Evolutionary conservation across 2,113 vertebrate species (phyloP), one percentile per base, ranked within the genome.

Genomic region (Zonotrichia leucophrys): DNA sequence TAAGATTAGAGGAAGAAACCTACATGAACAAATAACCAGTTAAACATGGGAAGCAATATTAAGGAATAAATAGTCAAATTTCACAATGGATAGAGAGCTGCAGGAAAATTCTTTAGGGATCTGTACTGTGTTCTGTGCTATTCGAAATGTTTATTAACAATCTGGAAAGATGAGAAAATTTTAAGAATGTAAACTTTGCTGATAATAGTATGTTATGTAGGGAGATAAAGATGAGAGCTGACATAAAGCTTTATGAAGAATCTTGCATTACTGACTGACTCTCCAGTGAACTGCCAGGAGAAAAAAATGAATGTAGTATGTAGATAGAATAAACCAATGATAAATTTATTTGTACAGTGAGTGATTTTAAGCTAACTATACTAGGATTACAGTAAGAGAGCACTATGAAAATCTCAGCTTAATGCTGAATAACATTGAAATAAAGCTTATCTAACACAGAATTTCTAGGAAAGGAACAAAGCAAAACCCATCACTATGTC

Each of bases 121-220:
- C 53, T 73, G 13, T 66, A 16, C 59, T 84, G 27, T 70, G 25
- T 67, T 90, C 56, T 87, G 20, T 78, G 28, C 70, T 92, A 30
- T 80, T 90, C 73, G 56, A 95, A 86, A 83, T 83, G 55, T 83
- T 88, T 80, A 35, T 95, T 94, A 92, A 49, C 58, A 50, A 27
- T 66, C 25, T 83, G 39, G 35, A 77, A 74, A 77, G 58, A 10
- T 47, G 30, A 77, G 30, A 56, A 23, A 50, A 75, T 60, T 82
- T 92, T 19, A 82, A 72, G 70, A 88, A 31, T 35, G 18, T 55
- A 42, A 83, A 67, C 37, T 85, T 80, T 62, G 6, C 62, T 83
- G 46, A 30, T 73, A 83, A 27, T 73, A 50, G 14, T 64, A 44
- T 52, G 31, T 69, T 62, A 62, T 66, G 14, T 30, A 74, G 68